These are phyloP conservation scores for Aphis craccivora DNA, from an alignment of 1,140 invertebrate genomes.

Conservation along the genomic window DNA sequence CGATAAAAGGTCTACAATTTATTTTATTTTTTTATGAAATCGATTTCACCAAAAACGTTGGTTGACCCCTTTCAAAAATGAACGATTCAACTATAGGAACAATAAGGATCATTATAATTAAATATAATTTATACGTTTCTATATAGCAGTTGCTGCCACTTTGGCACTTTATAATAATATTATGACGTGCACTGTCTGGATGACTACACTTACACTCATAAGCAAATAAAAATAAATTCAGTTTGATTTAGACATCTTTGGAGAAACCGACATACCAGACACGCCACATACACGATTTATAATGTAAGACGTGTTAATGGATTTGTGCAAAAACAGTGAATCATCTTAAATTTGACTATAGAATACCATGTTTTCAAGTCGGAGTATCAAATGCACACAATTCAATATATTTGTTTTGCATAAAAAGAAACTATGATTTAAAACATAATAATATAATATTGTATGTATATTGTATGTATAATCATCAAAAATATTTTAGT, in stretches of 20 bases:
- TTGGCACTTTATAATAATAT: not conserved
- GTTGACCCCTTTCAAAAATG: not conserved
- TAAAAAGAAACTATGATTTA: not conserved
- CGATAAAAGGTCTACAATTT: not conserved
- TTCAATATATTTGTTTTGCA: not conserved
- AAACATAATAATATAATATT: too few relatives aligned
- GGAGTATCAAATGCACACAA: not conserved
- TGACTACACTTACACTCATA: too few relatives aligned
- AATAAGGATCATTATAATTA: not conserved
- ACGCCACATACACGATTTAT: not conserved
- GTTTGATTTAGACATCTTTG: not conserved
- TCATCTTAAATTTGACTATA: not conserved
- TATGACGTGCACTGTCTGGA: not conserved
- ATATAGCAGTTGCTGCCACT: not conserved
- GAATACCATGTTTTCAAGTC: not conserved
- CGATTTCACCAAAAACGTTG: not conserved
- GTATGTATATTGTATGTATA: not conserved
- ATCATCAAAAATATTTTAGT: not conserved
- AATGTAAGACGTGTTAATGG: not conserved
- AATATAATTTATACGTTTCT: not conserved
- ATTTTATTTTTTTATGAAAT: not conserved
- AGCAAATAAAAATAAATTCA: not conserved
- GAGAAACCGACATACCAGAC: not conserved
- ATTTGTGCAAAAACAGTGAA: not conserved
- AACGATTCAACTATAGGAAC: not conserved